Evolutionary conservation across 2,797 vertebrate species (phyloP).

Genomic region (Presbytis comata): DNA sequence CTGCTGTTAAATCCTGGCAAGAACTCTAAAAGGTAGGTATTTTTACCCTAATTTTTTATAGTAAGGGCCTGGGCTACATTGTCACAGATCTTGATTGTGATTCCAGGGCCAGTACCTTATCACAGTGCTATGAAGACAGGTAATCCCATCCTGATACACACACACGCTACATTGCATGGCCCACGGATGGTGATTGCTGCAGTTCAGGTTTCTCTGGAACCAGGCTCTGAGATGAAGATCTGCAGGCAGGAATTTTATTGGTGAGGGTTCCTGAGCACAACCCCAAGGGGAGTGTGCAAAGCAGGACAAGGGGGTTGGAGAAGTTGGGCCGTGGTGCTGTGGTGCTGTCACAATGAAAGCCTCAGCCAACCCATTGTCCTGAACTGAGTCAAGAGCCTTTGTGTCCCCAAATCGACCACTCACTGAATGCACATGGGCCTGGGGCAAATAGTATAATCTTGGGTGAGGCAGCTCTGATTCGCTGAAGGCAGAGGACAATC

Average conservation of each 20-base stretch:
- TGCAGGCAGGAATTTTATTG: neutral
- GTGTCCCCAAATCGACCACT: neutral
- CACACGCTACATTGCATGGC: rapidly evolving
- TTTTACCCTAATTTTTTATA: neutral
- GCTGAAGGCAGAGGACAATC: neutral
- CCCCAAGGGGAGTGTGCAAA: neutral
- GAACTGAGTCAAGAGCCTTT: neutral
- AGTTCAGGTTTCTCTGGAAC: neutral
- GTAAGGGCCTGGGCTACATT: neutral
- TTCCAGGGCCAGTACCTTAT: neutral
- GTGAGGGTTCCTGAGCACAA: neutral
- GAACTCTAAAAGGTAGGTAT: neutral
- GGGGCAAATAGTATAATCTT: neutral
- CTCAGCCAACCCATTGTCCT: neutral
- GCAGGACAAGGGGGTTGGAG: neutral
- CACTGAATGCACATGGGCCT: neutral
- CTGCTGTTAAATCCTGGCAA: neutral
- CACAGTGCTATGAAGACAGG: neutral
- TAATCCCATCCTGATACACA: neutral
- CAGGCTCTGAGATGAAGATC: neutral
- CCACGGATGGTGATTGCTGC: too few species aligned
- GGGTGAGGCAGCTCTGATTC: neutral
- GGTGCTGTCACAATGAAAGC: neutral
- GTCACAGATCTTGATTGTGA: neutral
- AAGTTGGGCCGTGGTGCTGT: neutral